Evolutionary conservation across 2,888 invertebrate genomes (phyloP), one percentile per base, ranked within the genome.

Genomic region (Agriopis leucophaearia): DNA sequence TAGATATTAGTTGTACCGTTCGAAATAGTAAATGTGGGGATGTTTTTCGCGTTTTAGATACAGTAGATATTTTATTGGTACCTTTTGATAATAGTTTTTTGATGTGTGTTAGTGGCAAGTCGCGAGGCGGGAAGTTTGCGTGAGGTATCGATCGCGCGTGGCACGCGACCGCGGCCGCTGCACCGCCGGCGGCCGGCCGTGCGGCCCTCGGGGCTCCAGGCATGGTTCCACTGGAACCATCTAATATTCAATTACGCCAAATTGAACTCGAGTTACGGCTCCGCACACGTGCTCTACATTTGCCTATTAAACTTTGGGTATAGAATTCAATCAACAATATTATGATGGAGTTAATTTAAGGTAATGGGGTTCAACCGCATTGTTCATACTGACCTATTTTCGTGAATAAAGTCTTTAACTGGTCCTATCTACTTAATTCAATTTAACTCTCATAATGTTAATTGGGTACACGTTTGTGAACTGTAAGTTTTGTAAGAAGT

Each of bases 131-230:
- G 84, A 91, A 88, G 82, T 88, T 88, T 86, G 88, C 89, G 87
- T 86, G 87, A 84, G 83, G 85, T 92, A 92, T 92, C 90, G 92
- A 92, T 91, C 90, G 85, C 81, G 74, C 81, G 82, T 81, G 86
- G 87, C 93, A 92, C 92, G 93, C 92, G 89, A 91, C 84, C 86
- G 82, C 81, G 83, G 77, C 84, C 85, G 88, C 84, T 90, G 90
- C 91, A 90, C 86, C 86, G 82, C 78, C 78, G 62, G 74, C 74
- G 71, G 66, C 70, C 70, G 73, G 74, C 78, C 74, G 72, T 74
- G 74, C 74, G 78, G 66, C 73, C 71, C 76, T 72, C 71, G 72
- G 74, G 66, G 71, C 73, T 71, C 64, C 65, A 36, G 52, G 36
- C 57, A 50, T 50, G 47, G 55, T 47, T 52, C 61, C 59, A 58